Conservation (phyloP, 2,113 vertebrate species). For the Echinops telfairi region DNA sequence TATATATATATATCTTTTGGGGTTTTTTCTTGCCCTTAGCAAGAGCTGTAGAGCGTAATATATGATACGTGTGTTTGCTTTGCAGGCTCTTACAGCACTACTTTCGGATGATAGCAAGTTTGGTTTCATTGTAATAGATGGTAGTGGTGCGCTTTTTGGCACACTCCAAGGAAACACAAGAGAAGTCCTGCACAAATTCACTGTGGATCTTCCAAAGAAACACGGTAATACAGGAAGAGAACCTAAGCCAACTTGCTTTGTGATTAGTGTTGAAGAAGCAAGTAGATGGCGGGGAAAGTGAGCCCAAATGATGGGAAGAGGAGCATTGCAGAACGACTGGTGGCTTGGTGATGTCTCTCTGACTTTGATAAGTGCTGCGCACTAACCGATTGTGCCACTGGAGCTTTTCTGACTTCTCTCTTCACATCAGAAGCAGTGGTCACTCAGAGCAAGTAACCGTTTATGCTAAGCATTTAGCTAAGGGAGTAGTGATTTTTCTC, state of each 20-base stretch:
- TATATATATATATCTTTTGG: background rate
- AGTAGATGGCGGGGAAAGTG: background rate
- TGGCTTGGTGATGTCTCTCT: slow-evolving; percentile 1
- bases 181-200: slow-evolving; percentile 99
- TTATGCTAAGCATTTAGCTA: slow-evolving; percentile 11
- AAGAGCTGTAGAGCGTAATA: slow-evolving; percentile 33
- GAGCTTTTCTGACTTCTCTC: background rate
- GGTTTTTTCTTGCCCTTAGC: slow-evolving; percentile 40
- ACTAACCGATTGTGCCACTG: background rate
- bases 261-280: slow-evolving; percentile 33
- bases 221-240: slow-evolving; percentile 90
- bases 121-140: slow-evolving; percentile 99
- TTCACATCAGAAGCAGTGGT: slow-evolving; percentile 20
- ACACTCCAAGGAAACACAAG: slow-evolving; percentile 99
- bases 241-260: background rate
- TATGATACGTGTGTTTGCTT: slow-evolving; percentile 66
- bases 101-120: slow-evolving; percentile 99
- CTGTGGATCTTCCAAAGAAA: slow-evolving; percentile 99
- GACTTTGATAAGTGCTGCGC: background rate
- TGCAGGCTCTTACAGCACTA: slow-evolving; percentile 97
- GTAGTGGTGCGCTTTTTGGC: slow-evolving; percentile 98
- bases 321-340: background rate
- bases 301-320: background rate
- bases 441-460: background rate
- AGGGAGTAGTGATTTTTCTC: slow-evolving; percentile 45